Evolutionary conservation across 1,140 invertebrate genomes (phyloP), one percentile per base, ranked within the genome.

Genomic region (Nasonia longicornis): DNA sequence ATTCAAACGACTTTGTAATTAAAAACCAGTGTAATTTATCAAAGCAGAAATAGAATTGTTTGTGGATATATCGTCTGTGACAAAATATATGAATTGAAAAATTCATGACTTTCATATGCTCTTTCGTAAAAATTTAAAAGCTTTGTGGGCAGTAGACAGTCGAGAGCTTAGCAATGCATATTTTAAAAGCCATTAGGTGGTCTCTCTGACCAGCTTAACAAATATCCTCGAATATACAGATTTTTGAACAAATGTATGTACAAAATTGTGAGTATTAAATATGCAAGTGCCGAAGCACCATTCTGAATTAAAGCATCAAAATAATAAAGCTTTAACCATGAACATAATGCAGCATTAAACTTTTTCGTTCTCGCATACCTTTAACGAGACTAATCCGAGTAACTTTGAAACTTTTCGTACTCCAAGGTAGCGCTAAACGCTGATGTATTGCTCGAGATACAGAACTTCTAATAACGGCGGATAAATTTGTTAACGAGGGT

Each of bases 401-500:
- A 29, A 31, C 3, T 67, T 67, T 16, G 8, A 58, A 58, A n/a
- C 20, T 58, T 58, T 20, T 58, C 14, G 10, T 48, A 48, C 14
- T 16, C 7, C 16, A 58, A n/a, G 4, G 6, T n/a, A n/a, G 52
- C 12, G 12, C 38, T 42, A 42, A 48, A n/a, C 52, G 3, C 16
- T 8, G 52, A n/a, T 58, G 7, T n/a, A 58, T 84, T 29, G 66
- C 26, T 0, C 11, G 11, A 31, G 66, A 35, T 16, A 69, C 66
- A 29, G 31, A 69, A 69, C 66, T 69, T 69, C 66, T 35, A 35
- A 69, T 69, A 69, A 69, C 66, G 26, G 26, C 26, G 66, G 66
- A 69, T 69, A 69, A 69, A 69, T 69, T 69, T 69, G 66, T 29
- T 69, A 69, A 69, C 66, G 16, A 58, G 16, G 52, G 16, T 58